These are phyloP conservation scores for Hylaeus anthracinus DNA, from an alignment of 1,140 invertebrate species.

Conservation along the genomic window DNA sequence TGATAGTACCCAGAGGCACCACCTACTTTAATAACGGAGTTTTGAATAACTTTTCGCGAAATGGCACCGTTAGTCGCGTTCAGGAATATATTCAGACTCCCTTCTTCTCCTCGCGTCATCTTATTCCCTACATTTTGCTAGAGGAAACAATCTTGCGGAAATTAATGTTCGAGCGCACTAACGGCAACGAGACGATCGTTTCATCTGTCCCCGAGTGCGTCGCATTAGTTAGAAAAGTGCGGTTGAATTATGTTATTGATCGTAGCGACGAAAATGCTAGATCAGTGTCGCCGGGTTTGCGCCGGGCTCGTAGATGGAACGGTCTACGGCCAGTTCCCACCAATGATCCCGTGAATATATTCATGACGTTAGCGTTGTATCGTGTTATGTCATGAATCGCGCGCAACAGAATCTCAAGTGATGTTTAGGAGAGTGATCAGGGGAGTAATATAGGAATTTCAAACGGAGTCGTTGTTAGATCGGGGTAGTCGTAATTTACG, in stretches of 20 bases:
- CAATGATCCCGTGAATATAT: neutral
- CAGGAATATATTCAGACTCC: constrained; percentile 5
- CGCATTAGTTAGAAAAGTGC: neutral
- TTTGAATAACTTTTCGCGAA: no score
- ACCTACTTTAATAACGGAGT: no score
- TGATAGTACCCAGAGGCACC: no score
- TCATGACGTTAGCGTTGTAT: neutral
- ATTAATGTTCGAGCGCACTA: neutral
- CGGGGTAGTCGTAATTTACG: no score
- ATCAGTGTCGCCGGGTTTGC: neutral
- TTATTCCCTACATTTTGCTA: no score
- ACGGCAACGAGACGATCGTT: neutral
- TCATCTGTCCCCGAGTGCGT: neutral
- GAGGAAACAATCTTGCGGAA: neutral
- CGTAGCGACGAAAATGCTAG: constrained; percentile 7
- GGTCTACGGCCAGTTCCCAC: neutral
- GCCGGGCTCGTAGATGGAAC: no score
- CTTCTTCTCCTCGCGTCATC: no score
- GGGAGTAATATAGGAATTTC: no score
- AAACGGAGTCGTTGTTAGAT: no score
- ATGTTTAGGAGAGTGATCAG: no score
- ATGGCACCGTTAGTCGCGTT: neutral
- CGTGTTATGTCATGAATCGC: neutral
- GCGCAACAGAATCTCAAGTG: no score
- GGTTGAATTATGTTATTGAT: constrained; percentile 23